Percentiles rank a stretch among this genome's conserved stretches.
Evolutionary conservation across 2,113 vertebrate genomes (phyloP).

Genomic region (Raja brachyura): DNA sequence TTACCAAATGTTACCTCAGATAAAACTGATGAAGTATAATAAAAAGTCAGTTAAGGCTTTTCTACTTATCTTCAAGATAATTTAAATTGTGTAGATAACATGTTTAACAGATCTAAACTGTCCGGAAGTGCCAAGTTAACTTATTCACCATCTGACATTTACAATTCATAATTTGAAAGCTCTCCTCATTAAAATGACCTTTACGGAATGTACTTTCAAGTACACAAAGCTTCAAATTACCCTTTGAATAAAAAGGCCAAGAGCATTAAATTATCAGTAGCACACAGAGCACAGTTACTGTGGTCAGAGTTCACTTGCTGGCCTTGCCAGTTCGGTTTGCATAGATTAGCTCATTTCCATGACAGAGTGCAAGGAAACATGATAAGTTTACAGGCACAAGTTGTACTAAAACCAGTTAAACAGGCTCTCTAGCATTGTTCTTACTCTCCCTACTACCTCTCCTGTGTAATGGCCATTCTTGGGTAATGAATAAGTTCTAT

Average conservation of each 20-base stretch:
- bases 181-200: slow-evolving; percentile 18
- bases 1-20: neutral
- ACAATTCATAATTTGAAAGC: neutral
- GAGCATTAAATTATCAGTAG: slow-evolving; percentile 14
- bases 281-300: slow-evolving; percentile 2
- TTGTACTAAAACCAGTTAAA: neutral
- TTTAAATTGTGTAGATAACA: neutral
- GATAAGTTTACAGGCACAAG: neutral
- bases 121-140: neutral
- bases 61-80: neutral
- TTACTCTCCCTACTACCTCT: neutral
- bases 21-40: neutral
- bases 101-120: neutral
- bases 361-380: neutral
- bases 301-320: neutral
- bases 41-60: neutral
- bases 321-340: neutral
- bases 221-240: neutral
- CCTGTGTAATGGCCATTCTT: no score
- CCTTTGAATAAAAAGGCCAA: slow-evolving; percentile 32
- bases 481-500: no score
- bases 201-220: neutral
- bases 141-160: neutral
- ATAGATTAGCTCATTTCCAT: neutral
- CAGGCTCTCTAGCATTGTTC: no score